These are phyloP conservation scores for Macropus fuliginosus DNA, from an alignment of 2,797 vertebrate species.

Conservation along the genomic window DNA sequence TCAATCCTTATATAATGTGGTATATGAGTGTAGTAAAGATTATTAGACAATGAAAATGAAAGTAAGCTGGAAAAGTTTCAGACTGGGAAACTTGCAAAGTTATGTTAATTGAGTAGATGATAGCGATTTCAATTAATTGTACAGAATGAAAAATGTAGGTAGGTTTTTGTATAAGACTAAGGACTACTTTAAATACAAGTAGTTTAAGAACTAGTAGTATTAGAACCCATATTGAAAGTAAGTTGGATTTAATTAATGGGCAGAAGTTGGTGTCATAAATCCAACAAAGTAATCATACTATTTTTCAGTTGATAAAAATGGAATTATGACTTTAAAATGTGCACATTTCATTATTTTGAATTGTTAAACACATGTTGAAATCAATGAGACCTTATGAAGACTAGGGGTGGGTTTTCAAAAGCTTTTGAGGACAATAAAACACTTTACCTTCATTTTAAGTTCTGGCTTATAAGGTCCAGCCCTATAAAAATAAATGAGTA, in stretches of 20 bases:
- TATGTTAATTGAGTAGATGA: constrained; percentile 47
- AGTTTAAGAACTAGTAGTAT: constrained; percentile 61
- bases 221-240: constrained; percentile 54
- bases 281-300: neutral
- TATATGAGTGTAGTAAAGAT: constrained; percentile 61
- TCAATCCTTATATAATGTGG: constrained; percentile 66
- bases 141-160: constrained; percentile 38
- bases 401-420: neutral
- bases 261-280: constrained; percentile 39
- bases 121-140: constrained; percentile 41
- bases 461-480: neutral
- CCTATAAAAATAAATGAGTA: neutral
- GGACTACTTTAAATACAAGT: constrained; percentile 50
- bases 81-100: constrained; percentile 48
- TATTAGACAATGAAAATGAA: constrained; percentile 56
- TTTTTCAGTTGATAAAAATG: neutral
- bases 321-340: neutral
- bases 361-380: neutral
- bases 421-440: neutral
- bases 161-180: constrained; percentile 58
- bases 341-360: neutral
- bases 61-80: constrained; percentile 56
- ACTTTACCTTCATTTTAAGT: neutral
- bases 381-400: neutral
- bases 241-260: constrained; percentile 27